These are phyloP conservation scores for Stegodyphus mimosarum DNA, from an alignment of 1,140 invertebrate species.

Conservation along the genomic window DNA sequence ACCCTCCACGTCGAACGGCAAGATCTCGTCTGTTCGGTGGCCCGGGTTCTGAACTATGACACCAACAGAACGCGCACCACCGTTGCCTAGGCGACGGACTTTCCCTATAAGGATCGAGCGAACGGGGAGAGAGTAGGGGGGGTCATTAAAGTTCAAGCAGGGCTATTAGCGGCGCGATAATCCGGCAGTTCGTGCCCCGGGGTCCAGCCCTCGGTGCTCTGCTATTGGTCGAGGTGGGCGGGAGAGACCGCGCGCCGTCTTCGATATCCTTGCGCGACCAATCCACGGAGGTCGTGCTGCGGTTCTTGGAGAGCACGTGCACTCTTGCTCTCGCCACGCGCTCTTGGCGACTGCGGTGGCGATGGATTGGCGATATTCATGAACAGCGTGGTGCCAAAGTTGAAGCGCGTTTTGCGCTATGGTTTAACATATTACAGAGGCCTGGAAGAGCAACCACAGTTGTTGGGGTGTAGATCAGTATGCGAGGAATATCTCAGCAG, in stretches of 20 bases:
- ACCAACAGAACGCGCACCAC: slow-evolving; percentile 28
- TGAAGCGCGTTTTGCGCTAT: not conserved
- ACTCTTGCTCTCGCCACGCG: slow-evolving; percentile 56
- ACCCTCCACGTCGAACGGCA: slow-evolving; percentile 29
- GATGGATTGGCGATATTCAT: not conserved
- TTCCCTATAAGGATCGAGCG: slow-evolving; percentile 21
- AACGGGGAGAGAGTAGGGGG: not conserved
- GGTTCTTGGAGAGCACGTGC: slow-evolving; percentile 49
- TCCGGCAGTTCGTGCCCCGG: slow-evolving; percentile 33
- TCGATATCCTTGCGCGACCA: slow-evolving; percentile 32
- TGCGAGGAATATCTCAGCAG: not conserved
- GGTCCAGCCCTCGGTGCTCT: slow-evolving; percentile 52
- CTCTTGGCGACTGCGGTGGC: slow-evolving; percentile 13
- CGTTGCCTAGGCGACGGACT: slow-evolving; percentile 44
- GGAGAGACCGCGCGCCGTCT: slow-evolving; percentile 2
- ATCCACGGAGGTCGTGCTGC: slow-evolving; percentile 15
- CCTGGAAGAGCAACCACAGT: not conserved
- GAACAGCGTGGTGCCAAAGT: not conserved
- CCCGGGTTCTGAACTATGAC: slow-evolving; percentile 50
- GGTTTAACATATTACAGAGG: too few species aligned
- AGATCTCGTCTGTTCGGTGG: slow-evolving; percentile 28
- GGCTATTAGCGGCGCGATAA: slow-evolving; percentile 59
- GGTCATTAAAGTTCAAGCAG: slow-evolving; percentile 56
- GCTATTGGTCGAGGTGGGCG: slow-evolving; percentile 59
- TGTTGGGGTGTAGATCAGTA: not conserved